Percentiles rank a stretch among this genome's conserved stretches.
These are phyloP conservation scores for Larimichthys crocea DNA, from an alignment of 2,113 vertebrate species.

Conservation along the genomic window DNA sequence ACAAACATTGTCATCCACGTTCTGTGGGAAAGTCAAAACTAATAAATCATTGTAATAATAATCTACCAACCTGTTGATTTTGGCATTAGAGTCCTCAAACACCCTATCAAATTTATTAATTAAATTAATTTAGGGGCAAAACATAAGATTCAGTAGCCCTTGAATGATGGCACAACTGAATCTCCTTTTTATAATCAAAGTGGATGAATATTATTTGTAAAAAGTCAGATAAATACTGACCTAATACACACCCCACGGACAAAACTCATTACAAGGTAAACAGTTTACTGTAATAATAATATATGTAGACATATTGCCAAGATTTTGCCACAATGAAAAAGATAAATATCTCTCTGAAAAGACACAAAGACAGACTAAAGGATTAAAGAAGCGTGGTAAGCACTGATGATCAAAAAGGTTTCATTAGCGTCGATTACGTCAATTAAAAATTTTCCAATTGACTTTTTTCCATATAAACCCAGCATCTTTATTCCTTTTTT, in stretches of 20 bases:
- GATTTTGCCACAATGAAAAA: slow-evolving; percentile 8
- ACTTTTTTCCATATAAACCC: slow-evolving; percentile 82
- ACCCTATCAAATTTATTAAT: not conserved
- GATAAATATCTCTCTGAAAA: slow-evolving; percentile 5
- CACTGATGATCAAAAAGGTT: slow-evolving; percentile 75
- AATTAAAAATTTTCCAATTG: slow-evolving; percentile 81
- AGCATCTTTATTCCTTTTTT: slow-evolving; percentile 76
- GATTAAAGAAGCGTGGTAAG: slow-evolving; percentile 53
- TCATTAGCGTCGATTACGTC: slow-evolving; percentile 75
- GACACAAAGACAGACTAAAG: slow-evolving; percentile 40
- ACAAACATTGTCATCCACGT: not conserved
- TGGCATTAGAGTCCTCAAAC: not conserved
- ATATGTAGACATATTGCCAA: not conserved
- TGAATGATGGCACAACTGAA: not conserved
- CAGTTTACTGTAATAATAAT: not conserved
- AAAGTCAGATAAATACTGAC: not conserved
- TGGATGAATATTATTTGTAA: slow-evolving; percentile 13
- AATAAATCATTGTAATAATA: slow-evolving; percentile 17
- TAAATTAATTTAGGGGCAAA: not conserved
- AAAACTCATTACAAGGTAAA: not conserved
- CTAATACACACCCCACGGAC: not conserved
- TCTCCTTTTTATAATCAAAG: not conserved
- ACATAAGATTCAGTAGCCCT: not conserved
- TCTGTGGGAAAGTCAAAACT: slow-evolving; percentile 2
- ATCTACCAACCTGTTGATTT: slow-evolving; percentile 12